Conservation (phyloP, 2,113 vertebrate genomes). For the Apodemus speciosus region DNA sequence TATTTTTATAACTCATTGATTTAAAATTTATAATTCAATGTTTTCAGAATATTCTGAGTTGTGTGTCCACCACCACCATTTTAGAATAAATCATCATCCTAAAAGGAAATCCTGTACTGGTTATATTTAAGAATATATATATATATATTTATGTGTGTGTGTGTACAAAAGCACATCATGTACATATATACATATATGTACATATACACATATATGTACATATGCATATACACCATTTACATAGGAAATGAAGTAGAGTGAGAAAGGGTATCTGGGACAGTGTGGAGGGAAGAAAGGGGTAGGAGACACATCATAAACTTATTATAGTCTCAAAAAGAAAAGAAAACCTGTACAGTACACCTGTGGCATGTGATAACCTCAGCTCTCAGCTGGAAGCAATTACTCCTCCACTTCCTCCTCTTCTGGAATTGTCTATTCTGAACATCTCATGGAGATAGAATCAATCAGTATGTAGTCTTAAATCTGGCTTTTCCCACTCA, state of each 20-base stretch:
- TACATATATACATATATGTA: accelerated
- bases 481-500: background rate
- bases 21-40: background rate
- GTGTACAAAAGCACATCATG: too few relatives aligned
- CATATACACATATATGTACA: background rate
- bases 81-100: background rate
- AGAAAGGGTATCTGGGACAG: background rate
- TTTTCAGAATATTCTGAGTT: background rate
- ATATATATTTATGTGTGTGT: background rate
- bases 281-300: background rate
- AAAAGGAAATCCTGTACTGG: background rate
- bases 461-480: background rate
- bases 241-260: background rate
- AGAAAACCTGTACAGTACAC: background rate
- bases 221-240: accelerated
- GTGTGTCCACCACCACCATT: background rate
- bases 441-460: background rate
- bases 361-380: background rate
- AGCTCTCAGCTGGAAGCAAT: background rate
- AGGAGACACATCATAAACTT: background rate
- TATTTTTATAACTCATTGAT: background rate
- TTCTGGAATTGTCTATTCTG: background rate
- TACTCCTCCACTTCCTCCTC: background rate
- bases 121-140: background rate
- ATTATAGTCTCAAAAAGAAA: background rate